Evolutionary conservation across 1,140 invertebrate genomes (phyloP).

Genomic region (Zaprionus ghesquierei): DNA sequence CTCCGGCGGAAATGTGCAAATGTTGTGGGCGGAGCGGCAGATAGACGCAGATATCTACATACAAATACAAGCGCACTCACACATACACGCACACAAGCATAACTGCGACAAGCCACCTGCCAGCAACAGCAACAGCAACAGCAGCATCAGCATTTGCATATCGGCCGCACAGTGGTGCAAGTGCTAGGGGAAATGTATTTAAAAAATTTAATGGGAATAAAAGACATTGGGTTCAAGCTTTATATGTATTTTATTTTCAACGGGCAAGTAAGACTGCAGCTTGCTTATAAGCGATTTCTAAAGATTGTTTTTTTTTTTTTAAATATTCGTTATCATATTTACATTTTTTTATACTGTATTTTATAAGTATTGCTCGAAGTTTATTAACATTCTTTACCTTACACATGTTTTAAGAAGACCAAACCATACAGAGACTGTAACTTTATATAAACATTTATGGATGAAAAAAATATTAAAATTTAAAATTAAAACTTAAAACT

Average conservation of each 20-base stretch:
- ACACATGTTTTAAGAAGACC: no score
- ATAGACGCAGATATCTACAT: constrained; percentile 11
- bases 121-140: not conserved
- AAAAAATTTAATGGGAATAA: not conserved
- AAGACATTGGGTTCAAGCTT: not conserved
- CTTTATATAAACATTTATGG: no score
- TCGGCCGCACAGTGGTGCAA: constrained; percentile 19
- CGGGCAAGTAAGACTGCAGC: no score
- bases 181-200: not conserved
- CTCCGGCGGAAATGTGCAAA: constrained; percentile 69
- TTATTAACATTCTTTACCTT: no score
- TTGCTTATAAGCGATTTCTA: no score
- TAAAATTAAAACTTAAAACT: no score
- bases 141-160: constrained; percentile 35
- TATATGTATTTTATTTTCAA: not conserved
- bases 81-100: not conserved
- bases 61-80: constrained; percentile 10
- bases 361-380: no score
- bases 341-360: no score
- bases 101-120: constrained; percentile 30
- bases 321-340: no score
- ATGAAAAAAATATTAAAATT: no score
- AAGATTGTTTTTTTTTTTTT: no score
- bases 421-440: no score
- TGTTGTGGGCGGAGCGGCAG: constrained; percentile 58